Conservation (phyloP, 2,113 vertebrate genomes). For the Planiliza haematocheilus region DNA sequence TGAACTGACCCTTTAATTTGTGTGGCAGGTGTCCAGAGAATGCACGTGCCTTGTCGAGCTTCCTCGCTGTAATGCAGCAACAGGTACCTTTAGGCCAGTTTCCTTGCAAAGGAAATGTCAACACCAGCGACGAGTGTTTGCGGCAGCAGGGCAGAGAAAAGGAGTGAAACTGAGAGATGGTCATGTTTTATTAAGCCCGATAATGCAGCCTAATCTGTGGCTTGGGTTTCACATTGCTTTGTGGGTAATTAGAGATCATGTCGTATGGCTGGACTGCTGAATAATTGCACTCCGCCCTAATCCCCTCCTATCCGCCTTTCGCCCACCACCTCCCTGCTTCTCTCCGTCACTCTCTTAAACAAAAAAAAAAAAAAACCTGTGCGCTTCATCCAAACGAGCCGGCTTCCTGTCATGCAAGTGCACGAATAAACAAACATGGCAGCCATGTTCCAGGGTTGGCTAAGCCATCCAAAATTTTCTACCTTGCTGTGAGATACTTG, state of each 20-base stretch:
- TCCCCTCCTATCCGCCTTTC: slow-evolving; percentile 68
- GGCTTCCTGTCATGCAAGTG: slow-evolving; percentile 40
- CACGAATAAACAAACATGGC: slow-evolving; percentile 66
- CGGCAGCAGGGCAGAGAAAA: slow-evolving; percentile 47
- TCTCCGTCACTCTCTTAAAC: slow-evolving; percentile 5
- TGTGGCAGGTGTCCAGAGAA: not conserved
- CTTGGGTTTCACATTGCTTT: slow-evolving; percentile 81
- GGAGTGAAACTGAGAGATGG: slow-evolving; percentile 75
- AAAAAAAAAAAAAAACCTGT: slow-evolving; percentile 5
- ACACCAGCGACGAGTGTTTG: slow-evolving; percentile 68
- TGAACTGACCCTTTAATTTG: not conserved
- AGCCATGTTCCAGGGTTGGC: slow-evolving; percentile 53
- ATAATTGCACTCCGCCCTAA: slow-evolving; percentile 78
- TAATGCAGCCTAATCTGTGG: slow-evolving; percentile 76
- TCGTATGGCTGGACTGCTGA: slow-evolving; percentile 70
- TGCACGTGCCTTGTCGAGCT: not conserved
- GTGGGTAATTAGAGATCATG: slow-evolving; percentile 83
- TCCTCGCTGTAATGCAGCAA: slow-evolving; percentile 7
- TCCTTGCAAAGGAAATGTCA: slow-evolving; percentile 39
- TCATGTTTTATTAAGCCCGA: slow-evolving; percentile 83
- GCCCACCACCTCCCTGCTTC: slow-evolving; percentile 61
- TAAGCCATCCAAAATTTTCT: slow-evolving; percentile 49
- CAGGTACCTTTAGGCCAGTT: slow-evolving; percentile 22
- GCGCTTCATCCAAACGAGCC: slow-evolving; percentile 49
- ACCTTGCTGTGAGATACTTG: slow-evolving; percentile 50